These are phyloP conservation scores for Spodoptera litura DNA, from an alignment of 1,140 invertebrate species.

Conservation along the genomic window DNA sequence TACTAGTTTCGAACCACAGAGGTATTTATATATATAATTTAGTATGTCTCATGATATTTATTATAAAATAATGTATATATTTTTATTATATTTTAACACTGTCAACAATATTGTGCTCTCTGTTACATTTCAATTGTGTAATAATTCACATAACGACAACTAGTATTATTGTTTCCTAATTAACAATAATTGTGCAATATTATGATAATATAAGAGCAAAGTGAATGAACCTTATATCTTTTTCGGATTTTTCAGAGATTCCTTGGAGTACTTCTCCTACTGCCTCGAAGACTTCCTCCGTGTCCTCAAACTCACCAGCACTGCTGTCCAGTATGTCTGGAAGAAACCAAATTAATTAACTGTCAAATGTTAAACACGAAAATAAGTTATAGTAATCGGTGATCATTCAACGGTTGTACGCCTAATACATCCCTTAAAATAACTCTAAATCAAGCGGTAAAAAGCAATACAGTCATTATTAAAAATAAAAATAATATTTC, in stretches of 20 bases:
- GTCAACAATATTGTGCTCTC: background rate
- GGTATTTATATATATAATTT: too few species aligned
- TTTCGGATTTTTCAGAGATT: conserved; percentile 92
- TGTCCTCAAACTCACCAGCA: conserved; percentile 94
- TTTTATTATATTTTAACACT: background rate
- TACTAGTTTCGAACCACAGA: too few species aligned
- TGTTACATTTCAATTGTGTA: too few species aligned
- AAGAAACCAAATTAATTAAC: conserved; percentile 44
- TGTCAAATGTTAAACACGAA: background rate
- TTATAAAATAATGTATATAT: too few species aligned
- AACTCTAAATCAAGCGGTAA: too few species aligned
- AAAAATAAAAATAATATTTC: conserved; percentile 40
- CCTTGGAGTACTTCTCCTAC: conserved; percentile 96
- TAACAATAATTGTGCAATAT: background rate
- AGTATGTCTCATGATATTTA: too few species aligned
- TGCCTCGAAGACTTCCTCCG: conserved; percentile 97
- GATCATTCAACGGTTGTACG: background rate
- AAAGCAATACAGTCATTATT: background rate
- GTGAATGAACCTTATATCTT: conserved; percentile 90
- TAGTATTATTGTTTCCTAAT: background rate
- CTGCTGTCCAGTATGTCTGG: conserved; percentile 91
- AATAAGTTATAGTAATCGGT: background rate
- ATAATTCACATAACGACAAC: background rate
- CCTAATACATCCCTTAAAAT: background rate
- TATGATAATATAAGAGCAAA: background rate